Conservation (phyloP, 2,888 invertebrate species). For the Neocrepidodera transversa region DNA sequence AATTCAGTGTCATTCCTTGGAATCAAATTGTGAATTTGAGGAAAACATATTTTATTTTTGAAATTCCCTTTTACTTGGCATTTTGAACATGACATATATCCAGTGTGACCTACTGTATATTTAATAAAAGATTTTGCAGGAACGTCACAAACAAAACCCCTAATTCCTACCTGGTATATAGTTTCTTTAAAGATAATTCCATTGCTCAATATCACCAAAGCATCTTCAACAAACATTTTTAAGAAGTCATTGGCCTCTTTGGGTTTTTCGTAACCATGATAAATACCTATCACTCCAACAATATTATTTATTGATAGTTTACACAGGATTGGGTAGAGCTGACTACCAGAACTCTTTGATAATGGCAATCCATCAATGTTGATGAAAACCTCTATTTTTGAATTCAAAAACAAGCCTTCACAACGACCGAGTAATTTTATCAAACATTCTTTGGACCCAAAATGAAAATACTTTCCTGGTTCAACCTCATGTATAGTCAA, state of each 20-base stretch:
- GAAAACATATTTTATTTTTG: conserved; percentile 28
- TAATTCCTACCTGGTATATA: no score
- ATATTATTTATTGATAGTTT: conserved; percentile 15
- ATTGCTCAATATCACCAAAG: neutral
- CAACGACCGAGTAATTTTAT: no score
- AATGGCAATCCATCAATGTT: conserved; percentile 20
- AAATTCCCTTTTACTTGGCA: neutral
- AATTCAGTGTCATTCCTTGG: conserved; percentile 23
- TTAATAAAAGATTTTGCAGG: conserved; percentile 36
- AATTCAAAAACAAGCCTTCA: no score
- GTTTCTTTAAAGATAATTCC: no score
- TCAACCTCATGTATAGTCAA: no score
- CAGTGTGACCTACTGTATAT: conserved; percentile 23
- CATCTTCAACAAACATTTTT: conserved; percentile 26
- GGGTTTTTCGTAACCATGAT: conserved; percentile 25
- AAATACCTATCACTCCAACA: conserved; percentile 25
- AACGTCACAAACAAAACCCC: neutral
- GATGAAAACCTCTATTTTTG: conserved; percentile 5
- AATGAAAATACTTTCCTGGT: no score
- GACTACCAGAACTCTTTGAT: conserved; percentile 1
- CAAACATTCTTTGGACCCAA: no score
- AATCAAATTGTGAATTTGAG: conserved; percentile 24
- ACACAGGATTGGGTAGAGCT: conserved; percentile 20
- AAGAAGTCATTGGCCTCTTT: conserved; percentile 18
- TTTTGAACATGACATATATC: conserved; percentile 10